Base-by-base conservation (phyloP, 2,113 vertebrate genomes). In the Saccopteryx leptura region DNA sequence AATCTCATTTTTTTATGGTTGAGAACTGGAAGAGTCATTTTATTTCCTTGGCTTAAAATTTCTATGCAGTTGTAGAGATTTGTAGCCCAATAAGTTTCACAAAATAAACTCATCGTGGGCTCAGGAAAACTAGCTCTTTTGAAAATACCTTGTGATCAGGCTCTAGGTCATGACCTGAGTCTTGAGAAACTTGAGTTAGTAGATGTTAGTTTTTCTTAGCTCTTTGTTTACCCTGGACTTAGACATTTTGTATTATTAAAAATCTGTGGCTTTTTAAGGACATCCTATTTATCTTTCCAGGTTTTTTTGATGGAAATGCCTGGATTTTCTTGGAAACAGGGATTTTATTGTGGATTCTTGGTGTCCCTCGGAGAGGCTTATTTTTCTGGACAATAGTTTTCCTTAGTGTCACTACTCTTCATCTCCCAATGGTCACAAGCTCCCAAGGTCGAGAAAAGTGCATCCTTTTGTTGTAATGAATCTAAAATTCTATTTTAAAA, bases 221-320 rank as follows among this genome's bases (percentile, higher is more conserved):
- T 97, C 97, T 98, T 98, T 98, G 97, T 98, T 98, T 99, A 98
- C 96, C 95, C 58, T 97, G 97, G 98, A 97, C 97, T 98, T 98
- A 98, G 98, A 95, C 97, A 98, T 98, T 98, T 98, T 98, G 97
- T 97, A 98, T 98, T 98, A 98, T 98, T 98, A 98, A 98, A 98
- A 98, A 98, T 98, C 98, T 98, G 90, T 98, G 97, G 97, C 97
- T 98, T 98, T 98, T 98, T 98, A 97, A 98, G 98, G 95, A 98
- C 96, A 96, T 98, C 98, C 98, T 98, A 98, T 98, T 99, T 98
- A 98, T 99, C 98, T 98, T 97, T 97, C 94, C 91, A 97, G 93
- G 46, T 97, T 97, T 98, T 99, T 98, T 98, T 98, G 90, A 98
- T 98, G 98, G 98, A 98, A 98, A 98, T 98, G 97, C 94, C 96